phyloP scores from a whole-genome alignment of 2,888 invertebrate genomes.

The Cheilosia pagana region DNA sequence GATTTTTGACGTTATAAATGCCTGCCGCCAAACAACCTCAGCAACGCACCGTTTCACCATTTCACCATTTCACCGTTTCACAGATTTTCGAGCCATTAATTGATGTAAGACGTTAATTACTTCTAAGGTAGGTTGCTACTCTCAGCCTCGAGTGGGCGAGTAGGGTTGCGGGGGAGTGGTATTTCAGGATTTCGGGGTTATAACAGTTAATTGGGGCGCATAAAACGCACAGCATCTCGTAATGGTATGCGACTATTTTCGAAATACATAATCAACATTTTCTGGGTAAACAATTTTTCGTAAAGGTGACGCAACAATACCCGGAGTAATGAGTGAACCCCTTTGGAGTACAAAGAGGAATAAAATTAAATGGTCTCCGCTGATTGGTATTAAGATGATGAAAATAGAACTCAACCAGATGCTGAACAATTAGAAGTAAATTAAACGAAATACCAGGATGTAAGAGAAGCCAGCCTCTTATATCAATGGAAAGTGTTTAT shows the following conservation, averaged over 20 bases:
- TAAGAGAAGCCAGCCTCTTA: constrained; percentile 17
- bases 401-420: constrained; percentile 33
- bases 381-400: constrained; percentile 4
- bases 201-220: constrained; percentile 64
- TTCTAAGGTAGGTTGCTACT: constrained; percentile 18
- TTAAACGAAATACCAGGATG: constrained; percentile 3
- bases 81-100: constrained; percentile 69
- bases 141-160: background rate
- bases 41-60: constrained; percentile 7
- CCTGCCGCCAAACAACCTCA: constrained; percentile 24
- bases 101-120: constrained; percentile 69
- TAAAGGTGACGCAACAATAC: constrained; percentile 9
- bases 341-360: too few relatives aligned
- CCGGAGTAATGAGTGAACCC: background rate
- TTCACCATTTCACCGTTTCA: constrained; percentile 34
- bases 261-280: constrained; percentile 27
- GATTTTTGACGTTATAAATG: constrained; percentile 31
- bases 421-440: constrained; percentile 34
- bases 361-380: constrained; percentile 23
- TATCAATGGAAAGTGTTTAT: constrained; percentile 7
- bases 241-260: constrained; percentile 16
- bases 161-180: constrained; percentile 8
- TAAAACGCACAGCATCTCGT: constrained; percentile 11
- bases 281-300: constrained; percentile 45
- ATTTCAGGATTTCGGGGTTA: constrained; percentile 33